Percentiles rank a stretch among this genome's conserved stretches.
These are phyloP conservation scores for Xanthorhoe designata DNA, from an alignment of 2,888 invertebrate species.

Conservation along the genomic window DNA sequence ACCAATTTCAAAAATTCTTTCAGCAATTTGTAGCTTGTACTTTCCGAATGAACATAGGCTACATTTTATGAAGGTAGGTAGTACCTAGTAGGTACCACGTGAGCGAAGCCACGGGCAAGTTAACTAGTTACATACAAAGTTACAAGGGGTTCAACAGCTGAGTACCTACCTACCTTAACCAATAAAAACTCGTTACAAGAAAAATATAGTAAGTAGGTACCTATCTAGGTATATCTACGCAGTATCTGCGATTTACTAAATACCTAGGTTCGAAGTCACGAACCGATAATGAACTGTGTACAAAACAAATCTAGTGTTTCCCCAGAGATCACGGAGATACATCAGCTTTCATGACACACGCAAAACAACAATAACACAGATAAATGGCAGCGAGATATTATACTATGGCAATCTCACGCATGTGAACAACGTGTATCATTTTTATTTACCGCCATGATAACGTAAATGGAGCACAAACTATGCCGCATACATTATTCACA, in stretches of 20 bases:
- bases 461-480: slow-evolving; percentile 80
- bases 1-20: no score
- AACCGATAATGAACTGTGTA: background rate
- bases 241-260: background rate
- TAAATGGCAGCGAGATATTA: slow-evolving; percentile 28
- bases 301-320: slow-evolving; percentile 39
- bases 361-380: slow-evolving; percentile 35
- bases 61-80: no score
- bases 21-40: no score
- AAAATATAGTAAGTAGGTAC: background rate
- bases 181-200: background rate
- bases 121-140: slow-evolving; percentile 15
- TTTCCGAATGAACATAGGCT: no score
- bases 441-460: slow-evolving; percentile 76
- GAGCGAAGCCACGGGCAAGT: no score
- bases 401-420: slow-evolving; percentile 53
- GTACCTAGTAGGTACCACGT: no score
- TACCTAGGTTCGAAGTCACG: background rate
- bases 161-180: no score
- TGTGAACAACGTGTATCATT: slow-evolving; percentile 66
- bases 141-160: background rate
- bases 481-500: slow-evolving; percentile 72
- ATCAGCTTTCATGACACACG: slow-evolving; percentile 34
- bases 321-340: slow-evolving; percentile 26
- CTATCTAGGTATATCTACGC: no score